Base-by-base conservation (phyloP, 2,113 vertebrate genomes). In the Isurus oxyrinchus region DNA sequence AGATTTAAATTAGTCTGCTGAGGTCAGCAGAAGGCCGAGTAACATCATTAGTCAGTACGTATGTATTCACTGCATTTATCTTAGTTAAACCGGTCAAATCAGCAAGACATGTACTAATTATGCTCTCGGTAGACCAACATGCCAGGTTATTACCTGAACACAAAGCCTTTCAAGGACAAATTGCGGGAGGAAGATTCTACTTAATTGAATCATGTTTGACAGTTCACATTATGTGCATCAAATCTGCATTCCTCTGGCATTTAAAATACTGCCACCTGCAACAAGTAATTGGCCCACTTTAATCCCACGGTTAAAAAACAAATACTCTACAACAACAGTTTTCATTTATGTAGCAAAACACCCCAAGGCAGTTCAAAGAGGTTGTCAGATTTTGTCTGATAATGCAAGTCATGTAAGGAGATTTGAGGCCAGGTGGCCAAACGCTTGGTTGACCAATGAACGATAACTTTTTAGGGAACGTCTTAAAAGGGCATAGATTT, bases 51-150 rank as follows among this genome's bases (percentile, higher is more conserved):
- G 66, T 95, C 67, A 55, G 11, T 31, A 72, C 27, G 23, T 76
- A 53, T 14, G 67, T 63, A 76, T 55, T 95, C 66, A 19, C 94
- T 76, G 66, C 94, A 69, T 72, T 72, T 69, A 69, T 95, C 94
- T 95, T 76, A 14, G 25, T 95, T 72, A 53, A 72, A 55, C 67
- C 53, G 94, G 40, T 95, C 94, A 76, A 95, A 95, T 95, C 94
- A 95, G 55, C 53, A 55, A 31, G 94, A 95, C 66, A 72, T 95
- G 66, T 69, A 55, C 40, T 95, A 95, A 95, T 95, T 95, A 76
- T 55, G 67, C 66, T 44, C 67, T 35, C 49, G 5, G 25, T 35
- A 72, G 63, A 95, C 66, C 44, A 53, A 76, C 25, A 2, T 72
- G 66, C 67, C 44, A 53, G 44, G 66, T 7, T 35, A 72, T 23